A percentile compares a stretch with the other conserved stretches of the same genome.
These are phyloP conservation scores for Morus bassanus DNA, from an alignment of 2,797 vertebrate genomes.

Conservation along the genomic window DNA sequence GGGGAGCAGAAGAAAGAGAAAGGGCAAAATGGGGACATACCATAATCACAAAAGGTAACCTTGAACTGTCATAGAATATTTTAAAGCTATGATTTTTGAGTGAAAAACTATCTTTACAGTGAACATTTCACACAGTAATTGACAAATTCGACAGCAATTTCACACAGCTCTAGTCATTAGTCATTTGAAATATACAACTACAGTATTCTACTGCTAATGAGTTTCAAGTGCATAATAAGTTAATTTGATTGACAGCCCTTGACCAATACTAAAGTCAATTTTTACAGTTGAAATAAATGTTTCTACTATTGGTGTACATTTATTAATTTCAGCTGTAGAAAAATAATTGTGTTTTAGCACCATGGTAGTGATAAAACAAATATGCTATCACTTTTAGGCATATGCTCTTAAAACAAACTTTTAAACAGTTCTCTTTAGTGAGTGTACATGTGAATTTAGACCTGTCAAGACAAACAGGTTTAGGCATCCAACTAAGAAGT, in stretches of 20 bases:
- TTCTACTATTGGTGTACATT: background rate
- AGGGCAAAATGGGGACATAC: background rate
- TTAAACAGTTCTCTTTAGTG: background rate
- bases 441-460: background rate
- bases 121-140: slow-evolving; percentile 13
- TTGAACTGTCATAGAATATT: background rate
- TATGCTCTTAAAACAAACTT: background rate
- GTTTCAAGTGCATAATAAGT: slow-evolving; percentile 38
- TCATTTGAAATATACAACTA: slow-evolving; percentile 28
- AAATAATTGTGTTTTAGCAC: background rate
- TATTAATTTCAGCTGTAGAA: background rate
- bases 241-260: slow-evolving; percentile 36
- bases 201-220: slow-evolving; percentile 23
- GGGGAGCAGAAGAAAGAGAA: background rate
- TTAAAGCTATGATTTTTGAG: slow-evolving; percentile 1
- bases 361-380: background rate
- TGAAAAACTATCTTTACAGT: background rate
- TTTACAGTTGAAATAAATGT: slow-evolving; percentile 21
- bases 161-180: slow-evolving; percentile 2
- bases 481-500: background rate
- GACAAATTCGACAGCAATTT: slow-evolving; percentile 42
- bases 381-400: background rate
- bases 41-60: background rate
- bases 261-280: background rate
- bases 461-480: background rate